Evolutionary conservation across 2,113 vertebrate species (phyloP), one percentile per base, ranked within the genome.

Genomic region (Muntiacus muntjak): DNA sequence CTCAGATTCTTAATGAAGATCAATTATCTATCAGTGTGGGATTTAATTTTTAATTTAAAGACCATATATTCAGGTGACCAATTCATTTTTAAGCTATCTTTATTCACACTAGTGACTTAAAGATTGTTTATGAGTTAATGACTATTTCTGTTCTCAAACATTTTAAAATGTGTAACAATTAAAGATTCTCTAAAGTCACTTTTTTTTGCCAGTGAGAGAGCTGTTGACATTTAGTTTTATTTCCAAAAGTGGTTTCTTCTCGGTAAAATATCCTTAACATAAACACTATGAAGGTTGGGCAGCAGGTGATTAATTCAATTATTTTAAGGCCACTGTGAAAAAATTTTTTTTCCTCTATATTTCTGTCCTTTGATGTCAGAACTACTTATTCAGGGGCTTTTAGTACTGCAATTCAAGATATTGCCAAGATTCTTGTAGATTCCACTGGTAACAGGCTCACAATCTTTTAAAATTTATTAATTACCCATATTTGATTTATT

Each of bases 161-260:
- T 92, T 89, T 71, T 45, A 86, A 86, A 93, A 95, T 36, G 47
- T 87, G 30, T 74, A 76, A 67, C 71, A 92, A 93, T 12, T 58
- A 62, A 95, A 71, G n/a, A 3, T 82, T 95, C 17, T 76, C 47
- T 78, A 94, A 83, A 94, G 28, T 28, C 30, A 96, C 13, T 47
- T 87, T 47, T 87, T 85, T 16, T 89, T 94, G 47, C 40, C 60
- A 67, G 9, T 6, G 82, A 83, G 76, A 91, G 14, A 55, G 43
- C 16, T 82, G 43, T 10, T 93, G 84, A 76, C 76, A 97, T 87
- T 97, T 87, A 90, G n/a, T 74, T 95, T 97, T 95, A 90, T 74
- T 52, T 93, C 36, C n/a, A 67, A 83, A 94, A 67, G 15, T 97
- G 15, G 58, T 94, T 83, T 58, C 58, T 94, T 96, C 60, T 81